Base-by-base conservation (phyloP, 2,888 invertebrate species). In the Agonopterix heracliana region DNA sequence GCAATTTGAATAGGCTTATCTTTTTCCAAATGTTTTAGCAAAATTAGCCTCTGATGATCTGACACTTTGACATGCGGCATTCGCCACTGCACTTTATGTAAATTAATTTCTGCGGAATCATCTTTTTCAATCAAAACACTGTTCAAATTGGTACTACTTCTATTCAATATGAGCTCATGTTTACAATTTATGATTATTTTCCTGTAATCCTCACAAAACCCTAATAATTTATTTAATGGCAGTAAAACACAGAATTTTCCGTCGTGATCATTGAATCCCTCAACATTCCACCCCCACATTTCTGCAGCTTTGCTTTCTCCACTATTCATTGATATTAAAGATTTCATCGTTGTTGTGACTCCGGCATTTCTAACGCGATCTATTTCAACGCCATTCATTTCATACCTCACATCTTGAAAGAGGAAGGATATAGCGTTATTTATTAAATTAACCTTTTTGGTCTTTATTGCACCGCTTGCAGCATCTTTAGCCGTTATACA, bases 131-230 rank as follows among this genome's bases (percentile, higher is more conserved):
- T 14, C 34, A 52, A 50, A 3, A 68, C 48, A 43, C 61, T 57
- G 57, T 75, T 71, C 4, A 56, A 38, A 47, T 70, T 63, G 8
- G 54, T 60, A 11, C 56, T 66, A 38, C 66, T 58, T 52, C 74
- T 56, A 17, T 63, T 59, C n/a, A 79, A 50, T 40, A 74, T 60
- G 38, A 73, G 53, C 57, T 80, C 76, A 65, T 78, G 75, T 60
- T 70, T 71, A 49, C 64, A 63, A 55, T 78, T 78, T 1, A 77
- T 54, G 47, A 75, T 58, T 45, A 78, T 66, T 60, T 69, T 71
- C 36, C 64, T 64, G 51, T 71, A 78, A 55, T 78, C 57, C 46
- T 60, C 60, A 9, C 57, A 56, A 53, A 57, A 56, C 1, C 57
- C 56, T 41, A 60, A 34, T 38, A 61, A 11, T 26, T 50, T 46